These are phyloP conservation scores for Epirrhoe alternata DNA, from an alignment of 2,888 invertebrate genomes.

Conservation along the genomic window DNA sequence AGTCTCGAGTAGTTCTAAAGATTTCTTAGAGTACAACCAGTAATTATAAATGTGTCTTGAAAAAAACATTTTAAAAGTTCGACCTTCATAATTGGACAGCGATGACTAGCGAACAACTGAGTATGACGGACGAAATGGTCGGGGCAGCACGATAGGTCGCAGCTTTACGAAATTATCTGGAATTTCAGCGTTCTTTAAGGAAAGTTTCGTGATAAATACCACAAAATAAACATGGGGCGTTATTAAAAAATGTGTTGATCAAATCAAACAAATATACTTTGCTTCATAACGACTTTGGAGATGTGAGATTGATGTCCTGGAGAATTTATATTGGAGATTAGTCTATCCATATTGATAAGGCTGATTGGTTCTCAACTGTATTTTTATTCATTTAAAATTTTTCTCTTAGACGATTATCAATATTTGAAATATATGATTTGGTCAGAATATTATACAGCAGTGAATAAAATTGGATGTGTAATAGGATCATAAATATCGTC, in stretches of 20 bases:
- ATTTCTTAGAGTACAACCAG: too few relatives aligned
- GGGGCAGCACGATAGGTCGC: slow-evolving; percentile 31
- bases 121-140: slow-evolving; percentile 50
- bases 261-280: neutral
- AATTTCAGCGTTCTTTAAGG: slow-evolving; percentile 55
- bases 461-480: slow-evolving; percentile 25
- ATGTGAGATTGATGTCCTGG: neutral
- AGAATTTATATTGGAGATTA: too few relatives aligned
- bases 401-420: neutral
- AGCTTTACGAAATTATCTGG: slow-evolving; percentile 30
- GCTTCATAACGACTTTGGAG: neutral
- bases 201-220: slow-evolving; percentile 32
- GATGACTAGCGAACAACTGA: slow-evolving; percentile 60
- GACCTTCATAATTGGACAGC: slow-evolving; percentile 49
- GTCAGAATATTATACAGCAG: slow-evolving; percentile 8
- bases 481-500: slow-evolving; percentile 19
- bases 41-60: slow-evolving; percentile 12
- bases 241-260: neutral
- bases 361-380: neutral
- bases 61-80: slow-evolving; percentile 26
- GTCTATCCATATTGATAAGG: neutral
- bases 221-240: slow-evolving; percentile 19
- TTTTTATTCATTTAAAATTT: slow-evolving; percentile 12
- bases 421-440: slow-evolving; percentile 22
- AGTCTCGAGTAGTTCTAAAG: neutral